Base-by-base conservation (phyloP, 2,113 vertebrate species). In the Phodopus roborovskii region DNA sequence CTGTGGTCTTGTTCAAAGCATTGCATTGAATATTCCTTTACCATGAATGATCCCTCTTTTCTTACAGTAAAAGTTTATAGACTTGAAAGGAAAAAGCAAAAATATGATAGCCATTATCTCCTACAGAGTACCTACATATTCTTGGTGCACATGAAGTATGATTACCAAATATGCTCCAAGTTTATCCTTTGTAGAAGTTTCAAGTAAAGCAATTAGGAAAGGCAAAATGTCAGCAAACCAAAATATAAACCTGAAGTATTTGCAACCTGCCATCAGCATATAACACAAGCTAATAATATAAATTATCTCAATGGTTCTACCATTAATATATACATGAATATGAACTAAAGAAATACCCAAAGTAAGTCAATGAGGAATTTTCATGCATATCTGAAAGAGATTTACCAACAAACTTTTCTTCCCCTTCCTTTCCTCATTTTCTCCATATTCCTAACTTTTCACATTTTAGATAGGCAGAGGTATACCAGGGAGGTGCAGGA, bases 231-330 rank as follows among this genome's bases (percentile, higher is more conserved):
- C n/a, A 94, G 83, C 48, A 94, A 78, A 1, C 77, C 19, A 82
- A 92, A 97, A 93, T 53, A 50, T 48, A 85, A 90, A 66, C n/a
- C 10, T 42, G 24, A 33, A 73, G 5, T 81, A 93, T 60, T 20
- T 79, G 39, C 71, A 91, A 81, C 64, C 92, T 70, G 82, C 16
- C 50, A 94, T 60, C 8, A 88, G 56, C 77, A 74, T 68, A 90
- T 36, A 91, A 96, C 96, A 78, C n/a, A 78, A 87, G 48, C 53
- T 71, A 78, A 90, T 92, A 70, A 92, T 4, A 92, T 24, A 82
- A 11, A 60, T 36, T 73, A 84, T 60, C 70, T 60, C 58, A 90
- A 70, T 20, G 60, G 84, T 17, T 2, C 87, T 39, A 78, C 45
- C 48, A 77, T 56, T 62, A 93, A 71, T 39, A 71, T 16, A 36